Evolutionary conservation across 2,113 vertebrate genomes (phyloP).

Genomic region (Gymnocephalus cernua): DNA sequence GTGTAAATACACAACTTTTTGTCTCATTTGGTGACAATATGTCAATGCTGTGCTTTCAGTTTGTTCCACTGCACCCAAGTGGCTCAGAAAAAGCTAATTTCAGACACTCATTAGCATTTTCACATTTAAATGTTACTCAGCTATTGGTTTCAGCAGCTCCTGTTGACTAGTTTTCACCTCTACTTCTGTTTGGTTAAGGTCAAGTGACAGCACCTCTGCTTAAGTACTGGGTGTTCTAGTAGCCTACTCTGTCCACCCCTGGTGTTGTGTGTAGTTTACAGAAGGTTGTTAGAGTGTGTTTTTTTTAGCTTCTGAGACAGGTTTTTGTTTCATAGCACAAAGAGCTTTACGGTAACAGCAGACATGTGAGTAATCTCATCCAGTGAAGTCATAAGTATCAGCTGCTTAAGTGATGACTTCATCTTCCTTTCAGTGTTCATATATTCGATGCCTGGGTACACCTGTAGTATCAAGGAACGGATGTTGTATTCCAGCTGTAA

Average conservation of each 20-base stretch:
- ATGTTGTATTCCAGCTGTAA: constrained; percentile 99
- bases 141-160: neutral
- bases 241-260: neutral
- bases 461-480: constrained; percentile 97
- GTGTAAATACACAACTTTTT: neutral
- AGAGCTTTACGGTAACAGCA: neutral
- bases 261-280: neutral
- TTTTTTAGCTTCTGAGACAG: neutral
- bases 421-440: constrained; percentile 90
- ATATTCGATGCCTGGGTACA: constrained; percentile 99
- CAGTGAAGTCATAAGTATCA: neutral
- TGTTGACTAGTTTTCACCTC: neutral
- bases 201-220: neutral
- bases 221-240: neutral
- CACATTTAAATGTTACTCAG: neutral
- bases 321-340: neutral
- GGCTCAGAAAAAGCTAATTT: neutral
- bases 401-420: neutral
- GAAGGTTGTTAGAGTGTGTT: neutral
- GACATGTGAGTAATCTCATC: neutral
- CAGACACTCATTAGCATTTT: neutral
- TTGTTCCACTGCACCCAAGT: neutral
- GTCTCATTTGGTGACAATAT: neutral
- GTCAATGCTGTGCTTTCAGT: neutral
- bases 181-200: neutral